phyloP scores from a whole-genome alignment of 2,888 invertebrate species.

The Drosophila prostipennis region DNA sequence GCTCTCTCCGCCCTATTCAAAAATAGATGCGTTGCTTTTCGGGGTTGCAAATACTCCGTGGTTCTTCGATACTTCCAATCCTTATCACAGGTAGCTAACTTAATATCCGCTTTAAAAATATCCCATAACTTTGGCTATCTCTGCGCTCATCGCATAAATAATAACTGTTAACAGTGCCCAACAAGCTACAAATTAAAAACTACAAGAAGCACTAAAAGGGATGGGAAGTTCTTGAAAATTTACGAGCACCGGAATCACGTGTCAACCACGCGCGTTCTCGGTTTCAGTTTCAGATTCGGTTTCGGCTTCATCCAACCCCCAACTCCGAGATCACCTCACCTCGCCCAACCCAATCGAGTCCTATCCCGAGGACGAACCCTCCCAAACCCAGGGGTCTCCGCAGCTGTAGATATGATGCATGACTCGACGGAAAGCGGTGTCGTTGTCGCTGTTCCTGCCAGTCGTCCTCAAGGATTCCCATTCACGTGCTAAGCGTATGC shows the following conservation, averaged over 20 bases:
- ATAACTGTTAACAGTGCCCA: constrained; percentile 76
- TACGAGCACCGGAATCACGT: constrained; percentile 84
- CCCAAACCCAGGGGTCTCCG: constrained; percentile 38
- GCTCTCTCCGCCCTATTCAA: constrained; percentile 16
- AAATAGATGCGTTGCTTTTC: constrained; percentile 13
- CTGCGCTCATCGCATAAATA: constrained; percentile 75
- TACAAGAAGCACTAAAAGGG: constrained; percentile 77
- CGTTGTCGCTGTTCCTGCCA: constrained; percentile 39
- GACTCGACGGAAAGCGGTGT: constrained; percentile 71
- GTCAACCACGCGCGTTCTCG: constrained; percentile 83
- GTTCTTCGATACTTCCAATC: constrained; percentile 36
- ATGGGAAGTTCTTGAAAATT: constrained; percentile 77
- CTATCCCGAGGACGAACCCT: constrained; percentile 19
- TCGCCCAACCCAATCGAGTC: constrained; percentile 18
- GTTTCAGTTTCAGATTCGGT: constrained; percentile 48
- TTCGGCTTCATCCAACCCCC: constrained; percentile 44
- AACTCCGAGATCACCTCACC: constrained; percentile 5
- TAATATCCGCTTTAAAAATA: constrained; percentile 68
- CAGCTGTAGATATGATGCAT: constrained; percentile 70
- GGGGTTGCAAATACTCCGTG: constrained; percentile 52
- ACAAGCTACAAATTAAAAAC: constrained; percentile 81
- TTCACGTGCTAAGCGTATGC: constrained; percentile 73
- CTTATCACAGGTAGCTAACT: constrained; percentile 65
- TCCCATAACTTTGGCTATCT: constrained; percentile 67
- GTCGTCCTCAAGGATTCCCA: constrained; percentile 67